Base-by-base conservation (phyloP, 2,888 invertebrate species). In the Erebia aethiops region DNA sequence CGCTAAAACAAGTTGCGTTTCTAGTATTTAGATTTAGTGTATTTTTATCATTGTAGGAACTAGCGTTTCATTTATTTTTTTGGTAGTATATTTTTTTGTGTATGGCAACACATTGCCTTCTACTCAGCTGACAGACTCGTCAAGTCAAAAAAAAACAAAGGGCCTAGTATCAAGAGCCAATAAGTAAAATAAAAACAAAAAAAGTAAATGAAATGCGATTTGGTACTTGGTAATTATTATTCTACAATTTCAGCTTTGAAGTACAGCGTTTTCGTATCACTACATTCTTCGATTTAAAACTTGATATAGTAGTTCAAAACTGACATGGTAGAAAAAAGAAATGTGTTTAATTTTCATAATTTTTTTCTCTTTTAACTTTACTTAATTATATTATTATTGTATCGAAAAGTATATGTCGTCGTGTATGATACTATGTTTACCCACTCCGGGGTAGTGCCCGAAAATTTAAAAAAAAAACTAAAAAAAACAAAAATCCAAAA, bases 401-500 rank as follows among this genome's bases (percentile, higher is more conserved):
- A 82, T 46, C 46, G 74, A 56, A 75, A 76, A 82, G 80, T 85
- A 79, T 87, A 84, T 85, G 91, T 92, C 91, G 92, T 92, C 91
- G 91, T 92, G 91, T 89, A 80, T 84, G 87, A 83, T 84, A 82
- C 79, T 89, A 80, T 84, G 87, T 84, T 84, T 82, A 79, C 87
- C 88, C 88, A 77, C 84, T 88, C 90, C 89, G 91, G 91, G 90
- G 79, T 87, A 87, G 91, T 87, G 88, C 85, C 77, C 83, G 83
- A 85, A 85, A 85, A 82, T 76, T 64, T 62, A 69, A 71, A 78
- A 80, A 83, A 79, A 74, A 70, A 41, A 79, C 80, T 82, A 77
- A 78, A 77, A 80, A 78, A 82, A 83, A 82, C 78, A 78, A 76
- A 78, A 70, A 70, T 77, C 64, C 75, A 77, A 79, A 79, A 78